Evolutionary conservation across 92 coral and sea anemone species (phyloP).

Genomic region (Palythoa grandis): DNA sequence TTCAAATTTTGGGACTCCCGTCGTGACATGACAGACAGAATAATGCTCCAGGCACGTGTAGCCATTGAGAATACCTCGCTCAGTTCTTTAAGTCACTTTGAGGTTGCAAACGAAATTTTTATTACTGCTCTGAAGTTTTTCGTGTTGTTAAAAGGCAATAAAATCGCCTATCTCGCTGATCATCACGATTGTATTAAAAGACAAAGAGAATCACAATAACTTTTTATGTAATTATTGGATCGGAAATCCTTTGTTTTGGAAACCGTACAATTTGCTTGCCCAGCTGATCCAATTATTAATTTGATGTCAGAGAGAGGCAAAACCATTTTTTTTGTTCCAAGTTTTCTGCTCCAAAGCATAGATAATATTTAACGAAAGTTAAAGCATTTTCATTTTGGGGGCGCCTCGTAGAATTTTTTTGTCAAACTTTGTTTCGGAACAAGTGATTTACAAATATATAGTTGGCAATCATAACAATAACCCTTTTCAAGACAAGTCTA

Average conservation of each 20-base stretch:
- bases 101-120: not conserved
- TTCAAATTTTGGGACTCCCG: conserved; percentile 54
- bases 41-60: conserved; percentile 36
- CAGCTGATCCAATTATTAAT: conserved; percentile 33
- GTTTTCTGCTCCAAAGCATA: not conserved
- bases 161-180: not conserved
- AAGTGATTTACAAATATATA: not conserved
- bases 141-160: not conserved
- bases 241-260: conserved; percentile 32
- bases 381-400: not conserved
- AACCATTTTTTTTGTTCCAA: not conserved
- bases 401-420: not conserved
- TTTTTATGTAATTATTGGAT: conserved; percentile 18
- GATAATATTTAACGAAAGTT: not conserved
- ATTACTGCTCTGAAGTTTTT: not conserved
- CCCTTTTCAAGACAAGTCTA: not conserved
- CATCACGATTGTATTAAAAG: not conserved
- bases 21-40: conserved; percentile 1
- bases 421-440: not conserved
- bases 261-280: conserved; percentile 21
- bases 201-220: not conserved
- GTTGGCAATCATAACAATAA: not conserved
- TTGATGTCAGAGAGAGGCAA: conserved; percentile 22
- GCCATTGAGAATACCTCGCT: not conserved
- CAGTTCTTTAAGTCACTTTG: not conserved